Conservation (phyloP, 1,140 invertebrate genomes). For the Campoletis sonorensis region DNA sequence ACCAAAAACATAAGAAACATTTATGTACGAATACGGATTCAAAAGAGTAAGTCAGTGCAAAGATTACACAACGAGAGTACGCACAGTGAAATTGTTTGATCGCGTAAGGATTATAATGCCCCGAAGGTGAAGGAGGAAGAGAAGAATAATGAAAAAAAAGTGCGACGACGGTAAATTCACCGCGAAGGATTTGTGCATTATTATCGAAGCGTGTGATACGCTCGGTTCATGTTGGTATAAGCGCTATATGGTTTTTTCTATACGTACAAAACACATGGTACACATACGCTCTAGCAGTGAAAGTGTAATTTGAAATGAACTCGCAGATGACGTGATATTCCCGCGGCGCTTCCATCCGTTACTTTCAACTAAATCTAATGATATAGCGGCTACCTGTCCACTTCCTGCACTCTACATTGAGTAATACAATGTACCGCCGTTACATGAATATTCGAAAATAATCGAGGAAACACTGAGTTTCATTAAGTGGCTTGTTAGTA, state of each 20-base stretch:
- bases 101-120: slow-evolving; percentile 33
- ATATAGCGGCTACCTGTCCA: slow-evolving; percentile 49
- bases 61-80: slow-evolving; percentile 23
- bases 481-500: slow-evolving; percentile 25
- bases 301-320: slow-evolving; percentile 55
- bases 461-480: slow-evolving; percentile 29
- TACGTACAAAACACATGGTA: neutral
- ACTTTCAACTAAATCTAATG: slow-evolving; percentile 56
- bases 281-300: slow-evolving; percentile 41
- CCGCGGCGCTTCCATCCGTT: slow-evolving; percentile 49
- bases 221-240: slow-evolving; percentile 21
- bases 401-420: slow-evolving; percentile 52
- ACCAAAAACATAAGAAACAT: neutral
- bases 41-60: neutral
- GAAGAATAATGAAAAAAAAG: slow-evolving; percentile 31
- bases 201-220: slow-evolving; percentile 48
- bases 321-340: slow-evolving; percentile 54
- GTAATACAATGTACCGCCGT: slow-evolving; percentile 48
- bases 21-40: slow-evolving; percentile 17
- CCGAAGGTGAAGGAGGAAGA: slow-evolving; percentile 13
- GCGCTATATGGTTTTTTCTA: neutral
- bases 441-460: slow-evolving; percentile 48
- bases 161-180: slow-evolving; percentile 34
- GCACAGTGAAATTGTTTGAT: slow-evolving; percentile 32
- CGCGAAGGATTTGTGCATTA: slow-evolving; percentile 46